Evolutionary conservation across 2,113 vertebrate species (phyloP), one percentile per base, ranked within the genome.

Genomic region (Crotalus viridis): DNA sequence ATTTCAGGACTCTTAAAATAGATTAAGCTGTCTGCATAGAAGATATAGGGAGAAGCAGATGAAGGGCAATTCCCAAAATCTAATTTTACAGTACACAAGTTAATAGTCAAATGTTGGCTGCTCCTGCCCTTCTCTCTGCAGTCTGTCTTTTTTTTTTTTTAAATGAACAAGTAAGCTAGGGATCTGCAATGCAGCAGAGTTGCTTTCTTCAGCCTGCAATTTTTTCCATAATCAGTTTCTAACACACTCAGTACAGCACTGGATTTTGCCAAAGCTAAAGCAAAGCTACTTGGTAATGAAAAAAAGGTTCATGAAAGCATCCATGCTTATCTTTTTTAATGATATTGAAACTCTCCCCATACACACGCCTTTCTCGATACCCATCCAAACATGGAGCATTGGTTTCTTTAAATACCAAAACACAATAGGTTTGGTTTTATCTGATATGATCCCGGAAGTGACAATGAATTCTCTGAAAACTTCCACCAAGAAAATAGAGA

Each of bases 141-240:
- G 94, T 96, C 94, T 96, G 92, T 86, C 94, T 93, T 96, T 97
- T 96, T 91, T 92, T 94, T 94, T 96, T 96, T 96, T 91, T 93
- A 2, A 39, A 94, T 89, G 56, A 94, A 96, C 91, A 81, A 91
- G 88, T 85, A 95, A 93, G 91, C 94, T 94, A 88, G 90, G 92
- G 93, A 96, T 95, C 96, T 97, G 96, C 96, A 97, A 95, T 97
- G 96, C 96, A 97, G 96, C 90, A 95, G 92, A 96, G 57, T 92
- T 0, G 22, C 95, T 97, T 95, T 95, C 89, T 94, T 89, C 93
- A 88, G 33, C 92, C 89, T 91, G 89, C 59, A 95, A 94, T 94
- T 94, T 95, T 93, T 90, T 59, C 94, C 64, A 87, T 26, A n/a
- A 93, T 94, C 94, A 2, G 91, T 95, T 92, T 56, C 22, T 33